phyloP scores from a whole-genome alignment of 2,888 invertebrate genomes.

The Oxyteleia sp. region DNA sequence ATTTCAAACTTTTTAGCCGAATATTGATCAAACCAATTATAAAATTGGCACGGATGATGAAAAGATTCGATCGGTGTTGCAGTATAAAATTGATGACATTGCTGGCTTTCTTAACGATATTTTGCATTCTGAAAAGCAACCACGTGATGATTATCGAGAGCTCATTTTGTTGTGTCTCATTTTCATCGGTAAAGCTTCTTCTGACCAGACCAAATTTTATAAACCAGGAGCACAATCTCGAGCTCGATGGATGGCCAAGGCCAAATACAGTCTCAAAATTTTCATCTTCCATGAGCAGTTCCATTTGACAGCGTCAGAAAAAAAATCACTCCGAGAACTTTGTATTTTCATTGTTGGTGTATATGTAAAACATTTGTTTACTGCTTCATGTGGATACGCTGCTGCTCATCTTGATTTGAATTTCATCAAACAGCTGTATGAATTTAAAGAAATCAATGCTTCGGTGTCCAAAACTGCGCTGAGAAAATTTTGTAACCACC shows the following conservation, averaged over 20 bases:
- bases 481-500: conserved; percentile 11
- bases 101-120: not conserved
- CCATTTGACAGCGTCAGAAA: conserved; percentile 40
- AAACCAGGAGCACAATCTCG: conserved; percentile 53
- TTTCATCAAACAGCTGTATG: conserved; percentile 26
- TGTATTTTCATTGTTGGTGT: conserved; percentile 69
- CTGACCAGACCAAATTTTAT: conserved; percentile 28
- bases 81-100: conserved; percentile 2
- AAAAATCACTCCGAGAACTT: conserved; percentile 61
- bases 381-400: conserved; percentile 35
- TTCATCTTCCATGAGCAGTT: conserved; percentile 74
- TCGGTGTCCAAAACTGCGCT: conserved; percentile 12
- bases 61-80: not conserved
- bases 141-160: conserved; percentile 18
- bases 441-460: conserved; percentile 3
- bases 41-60: conserved; percentile 10
- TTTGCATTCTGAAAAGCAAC: conserved; percentile 18
- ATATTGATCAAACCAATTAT: conserved; percentile 29
- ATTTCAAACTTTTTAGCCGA: conserved; percentile 32
- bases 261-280: conserved; percentile 73
- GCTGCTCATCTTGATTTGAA: conserved; percentile 71
- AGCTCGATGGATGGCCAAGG: conserved; percentile 78
- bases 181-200: conserved; percentile 21
- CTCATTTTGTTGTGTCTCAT: conserved; percentile 14
- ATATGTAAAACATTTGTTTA: conserved; percentile 71